These are phyloP conservation scores for Euura saliciscinereae DNA, from an alignment of 1,140 invertebrate species.

Conservation along the genomic window DNA sequence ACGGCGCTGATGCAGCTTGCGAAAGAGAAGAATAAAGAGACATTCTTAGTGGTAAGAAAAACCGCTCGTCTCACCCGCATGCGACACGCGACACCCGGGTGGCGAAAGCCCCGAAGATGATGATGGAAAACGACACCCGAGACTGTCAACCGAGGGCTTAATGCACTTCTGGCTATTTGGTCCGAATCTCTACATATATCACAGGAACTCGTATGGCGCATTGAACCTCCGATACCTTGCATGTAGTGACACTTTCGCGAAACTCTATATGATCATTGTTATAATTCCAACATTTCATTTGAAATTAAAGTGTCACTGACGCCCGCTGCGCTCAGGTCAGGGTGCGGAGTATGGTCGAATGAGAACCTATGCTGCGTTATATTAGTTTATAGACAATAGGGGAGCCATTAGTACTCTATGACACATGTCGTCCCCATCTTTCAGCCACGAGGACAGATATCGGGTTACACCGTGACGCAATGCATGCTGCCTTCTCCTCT, in stretches of 20 bases:
- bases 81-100: constrained; percentile 1
- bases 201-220: too few species aligned
- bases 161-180: background rate
- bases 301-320: constrained; percentile 15
- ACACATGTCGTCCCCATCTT: background rate
- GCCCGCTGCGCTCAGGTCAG: constrained; percentile 11
- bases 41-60: background rate
- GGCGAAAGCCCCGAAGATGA: background rate
- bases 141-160: constrained; percentile 4
- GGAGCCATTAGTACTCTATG: background rate
- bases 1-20: background rate
- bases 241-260: too few species aligned
- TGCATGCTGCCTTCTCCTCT: too few species aligned
- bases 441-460: background rate
- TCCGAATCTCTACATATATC: background rate
- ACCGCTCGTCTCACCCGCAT: background rate
- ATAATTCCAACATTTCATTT: background rate
- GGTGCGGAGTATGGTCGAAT: background rate
- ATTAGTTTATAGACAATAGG: background rate
- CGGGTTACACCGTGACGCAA: background rate
- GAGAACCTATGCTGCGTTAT: background rate
- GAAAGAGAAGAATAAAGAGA: background rate
- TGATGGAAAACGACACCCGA: background rate
- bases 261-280: too few species aligned
- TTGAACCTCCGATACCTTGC: too few species aligned